phyloP scores from a whole-genome alignment of 2,113 vertebrate genomes.

The Empidonax alnorum region DNA sequence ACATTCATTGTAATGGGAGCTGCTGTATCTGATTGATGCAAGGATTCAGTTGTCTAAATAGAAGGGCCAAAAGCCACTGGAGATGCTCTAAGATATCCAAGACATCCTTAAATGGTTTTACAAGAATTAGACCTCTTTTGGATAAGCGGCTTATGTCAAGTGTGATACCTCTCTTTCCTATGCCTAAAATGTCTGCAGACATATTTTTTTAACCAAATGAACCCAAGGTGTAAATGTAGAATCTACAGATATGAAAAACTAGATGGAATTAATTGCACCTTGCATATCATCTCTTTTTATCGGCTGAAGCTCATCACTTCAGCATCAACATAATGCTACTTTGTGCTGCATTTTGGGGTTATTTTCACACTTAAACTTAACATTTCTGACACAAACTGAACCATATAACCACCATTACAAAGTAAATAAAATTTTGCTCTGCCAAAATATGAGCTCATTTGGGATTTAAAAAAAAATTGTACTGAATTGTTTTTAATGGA shows the following conservation, averaged over 20 bases:
- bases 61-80: not conserved
- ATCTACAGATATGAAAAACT: not conserved
- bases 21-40: not conserved
- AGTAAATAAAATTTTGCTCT: not conserved
- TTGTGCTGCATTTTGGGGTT: accelerated
- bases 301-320: not conserved
- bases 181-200: not conserved
- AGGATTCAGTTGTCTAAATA: not conserved
- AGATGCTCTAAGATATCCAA: not conserved
- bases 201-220: not conserved
- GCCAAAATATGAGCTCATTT: not conserved
- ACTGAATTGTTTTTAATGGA: not conserved
- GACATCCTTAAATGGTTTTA: not conserved
- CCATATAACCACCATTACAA: not conserved
- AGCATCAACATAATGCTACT: not conserved
- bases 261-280: not conserved
- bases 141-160: not conserved
- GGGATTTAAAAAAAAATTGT: not conserved
- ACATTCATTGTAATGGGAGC: not conserved
- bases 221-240: not conserved
- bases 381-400: not conserved
- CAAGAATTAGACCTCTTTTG: not conserved
- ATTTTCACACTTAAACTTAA: not conserved
- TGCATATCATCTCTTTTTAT: not conserved
- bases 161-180: accelerated